These are phyloP conservation scores for Pseudochromis fuscus DNA, from an alignment of 2,797 vertebrate species.

Conservation along the genomic window DNA sequence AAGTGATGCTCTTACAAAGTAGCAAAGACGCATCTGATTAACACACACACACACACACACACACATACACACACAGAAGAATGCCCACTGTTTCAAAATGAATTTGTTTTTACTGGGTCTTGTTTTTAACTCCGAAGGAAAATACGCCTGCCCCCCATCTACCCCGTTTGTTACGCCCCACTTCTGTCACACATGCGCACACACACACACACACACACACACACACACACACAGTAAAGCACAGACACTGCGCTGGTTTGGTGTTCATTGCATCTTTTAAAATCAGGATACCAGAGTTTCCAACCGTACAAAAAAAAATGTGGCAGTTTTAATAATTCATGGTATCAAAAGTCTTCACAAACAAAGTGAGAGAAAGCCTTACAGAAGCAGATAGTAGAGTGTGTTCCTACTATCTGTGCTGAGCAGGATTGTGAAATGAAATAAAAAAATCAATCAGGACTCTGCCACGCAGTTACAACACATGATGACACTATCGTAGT, in stretches of 20 bases:
- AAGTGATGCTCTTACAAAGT: slow-evolving; percentile 14
- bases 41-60: neutral
- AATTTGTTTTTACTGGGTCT: slow-evolving; percentile 1
- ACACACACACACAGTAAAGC: neutral
- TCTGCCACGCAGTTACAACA: slow-evolving; percentile 51
- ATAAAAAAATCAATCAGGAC: slow-evolving; percentile 66
- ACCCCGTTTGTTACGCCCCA: neutral
- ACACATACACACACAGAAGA: neutral
- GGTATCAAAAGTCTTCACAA: neutral
- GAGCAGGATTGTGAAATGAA: slow-evolving; percentile 26
- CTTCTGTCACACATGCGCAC: neutral
- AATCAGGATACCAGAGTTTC: neutral
- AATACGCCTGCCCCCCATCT: neutral
- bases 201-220: neutral
- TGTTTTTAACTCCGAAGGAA: neutral
- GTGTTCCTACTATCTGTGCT: slow-evolving; percentile 17
- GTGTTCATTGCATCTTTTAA: neutral
- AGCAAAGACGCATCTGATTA: slow-evolving; percentile 29
- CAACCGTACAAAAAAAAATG: neutral
- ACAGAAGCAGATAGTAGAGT: neutral
- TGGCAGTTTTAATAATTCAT: neutral
- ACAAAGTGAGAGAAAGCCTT: neutral
- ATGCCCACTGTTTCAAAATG: neutral
- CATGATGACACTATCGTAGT: slow-evolving; percentile 46
- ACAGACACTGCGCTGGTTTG: neutral